These are phyloP conservation scores for Sesia bembeciformis DNA, from an alignment of 2,888 invertebrate species.

Conservation along the genomic window DNA sequence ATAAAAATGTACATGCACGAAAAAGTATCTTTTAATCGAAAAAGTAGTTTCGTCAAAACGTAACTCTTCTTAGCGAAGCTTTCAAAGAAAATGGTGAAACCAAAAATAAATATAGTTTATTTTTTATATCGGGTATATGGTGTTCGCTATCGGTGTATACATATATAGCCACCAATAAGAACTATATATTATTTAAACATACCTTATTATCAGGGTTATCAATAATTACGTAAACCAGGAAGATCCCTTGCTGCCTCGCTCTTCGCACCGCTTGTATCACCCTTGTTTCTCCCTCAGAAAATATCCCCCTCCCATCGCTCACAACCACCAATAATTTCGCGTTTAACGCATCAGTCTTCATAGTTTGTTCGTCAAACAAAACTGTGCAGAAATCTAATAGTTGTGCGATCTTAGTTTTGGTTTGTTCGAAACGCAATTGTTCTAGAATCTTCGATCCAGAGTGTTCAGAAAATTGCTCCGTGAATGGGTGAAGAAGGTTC, in stretches of 20 bases:
- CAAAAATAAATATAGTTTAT: too few relatives aligned
- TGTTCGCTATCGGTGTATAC: too few relatives aligned
- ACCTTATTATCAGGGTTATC: constrained; percentile 95
- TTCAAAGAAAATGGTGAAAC: too few relatives aligned
- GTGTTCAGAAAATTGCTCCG: constrained; percentile 89
- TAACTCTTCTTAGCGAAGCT: too few relatives aligned
- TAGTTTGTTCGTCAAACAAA: constrained; percentile 56
- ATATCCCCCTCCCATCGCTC: constrained; percentile 96
- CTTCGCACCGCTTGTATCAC: constrained; percentile 85
- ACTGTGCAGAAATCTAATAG: constrained; percentile 86
- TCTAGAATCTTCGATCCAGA: constrained; percentile 89
- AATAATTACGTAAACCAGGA: constrained; percentile 95
- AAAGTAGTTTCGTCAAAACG: too few relatives aligned
- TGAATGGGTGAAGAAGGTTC: constrained; percentile 89
- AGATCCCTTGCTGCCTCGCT: constrained; percentile 88
- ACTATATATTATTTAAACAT: neutral
- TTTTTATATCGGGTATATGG: too few relatives aligned
- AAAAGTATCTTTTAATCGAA: too few relatives aligned
- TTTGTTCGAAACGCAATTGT: constrained; percentile 90
- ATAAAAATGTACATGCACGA: too few relatives aligned
- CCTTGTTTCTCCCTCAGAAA: constrained; percentile 86
- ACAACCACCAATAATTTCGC: constrained; percentile 93
- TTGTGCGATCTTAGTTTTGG: constrained; percentile 89
- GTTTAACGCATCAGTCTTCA: constrained; percentile 71
- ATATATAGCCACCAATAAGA: too few relatives aligned